phyloP scores from a whole-genome alignment of 1,140 invertebrate species.

The Oedothorax gibbosus region DNA sequence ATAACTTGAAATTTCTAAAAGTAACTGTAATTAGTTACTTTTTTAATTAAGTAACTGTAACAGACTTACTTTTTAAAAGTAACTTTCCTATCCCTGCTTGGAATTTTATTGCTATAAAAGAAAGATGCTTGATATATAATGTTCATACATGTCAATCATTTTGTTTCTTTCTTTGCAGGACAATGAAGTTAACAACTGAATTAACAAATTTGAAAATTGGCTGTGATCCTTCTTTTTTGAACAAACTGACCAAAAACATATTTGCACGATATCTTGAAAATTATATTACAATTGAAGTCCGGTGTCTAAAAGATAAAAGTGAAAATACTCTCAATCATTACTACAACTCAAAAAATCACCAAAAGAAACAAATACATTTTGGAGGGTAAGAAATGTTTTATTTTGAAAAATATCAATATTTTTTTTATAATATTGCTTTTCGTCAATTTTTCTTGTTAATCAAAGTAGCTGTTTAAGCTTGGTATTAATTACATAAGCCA shows the following conservation, averaged over 20 bases:
- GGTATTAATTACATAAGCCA: too few relatives aligned
- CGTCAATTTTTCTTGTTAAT: too few relatives aligned
- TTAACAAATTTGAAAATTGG: constrained; percentile 82
- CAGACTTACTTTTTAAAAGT: too few relatives aligned
- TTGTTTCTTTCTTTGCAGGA: constrained; percentile 68
- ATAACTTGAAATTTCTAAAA: too few relatives aligned
- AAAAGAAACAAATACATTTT: constrained; percentile 86
- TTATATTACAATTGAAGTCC: constrained; percentile 82
- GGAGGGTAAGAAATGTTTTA: constrained; percentile 72
- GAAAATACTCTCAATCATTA: constrained; percentile 82
- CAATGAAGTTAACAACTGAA: constrained; percentile 79
- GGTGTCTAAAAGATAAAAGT: constrained; percentile 81
- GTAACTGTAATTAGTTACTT: too few relatives aligned
- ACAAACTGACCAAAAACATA: constrained; percentile 84
- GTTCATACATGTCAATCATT: background rate
- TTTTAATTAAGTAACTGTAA: too few relatives aligned
- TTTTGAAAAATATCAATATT: too few relatives aligned
- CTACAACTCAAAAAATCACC: constrained; percentile 94
- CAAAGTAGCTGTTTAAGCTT: too few relatives aligned
- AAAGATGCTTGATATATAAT: too few relatives aligned
- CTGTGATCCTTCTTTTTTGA: constrained; percentile 82
- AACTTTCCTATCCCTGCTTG: too few relatives aligned
- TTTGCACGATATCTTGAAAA: constrained; percentile 83
- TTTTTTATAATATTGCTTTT: too few relatives aligned
- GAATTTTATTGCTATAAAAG: too few relatives aligned